A percentile compares a stretch with the other conserved stretches of the same genome.
phyloP scores from a whole-genome alignment of 2,113 vertebrate genomes.

The Protobothrops mucrosquamatus region DNA sequence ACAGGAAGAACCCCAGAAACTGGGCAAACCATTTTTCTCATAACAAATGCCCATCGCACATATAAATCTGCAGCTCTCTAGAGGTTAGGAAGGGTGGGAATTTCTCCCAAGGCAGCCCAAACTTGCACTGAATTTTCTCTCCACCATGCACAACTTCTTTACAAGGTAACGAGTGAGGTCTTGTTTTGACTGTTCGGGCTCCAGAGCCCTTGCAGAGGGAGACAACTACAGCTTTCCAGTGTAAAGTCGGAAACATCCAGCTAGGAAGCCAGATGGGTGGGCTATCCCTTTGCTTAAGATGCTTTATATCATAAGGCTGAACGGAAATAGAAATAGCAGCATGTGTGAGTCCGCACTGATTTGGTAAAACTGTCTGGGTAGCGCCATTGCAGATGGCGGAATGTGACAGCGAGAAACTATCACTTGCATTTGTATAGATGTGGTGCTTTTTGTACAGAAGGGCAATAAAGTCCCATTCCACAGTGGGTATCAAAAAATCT shows the following conservation, averaged over 20 bases:
- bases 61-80: background rate
- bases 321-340: background rate
- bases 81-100: background rate
- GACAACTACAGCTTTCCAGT: background rate
- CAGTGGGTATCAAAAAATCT: background rate
- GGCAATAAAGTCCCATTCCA: background rate
- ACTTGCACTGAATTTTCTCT: background rate
- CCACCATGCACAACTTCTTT: too few relatives aligned
- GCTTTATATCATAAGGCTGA: background rate
- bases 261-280: background rate
- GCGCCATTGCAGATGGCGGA: background rate
- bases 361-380: background rate
- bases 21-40: conserved; percentile 19
- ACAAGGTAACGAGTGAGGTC: background rate
- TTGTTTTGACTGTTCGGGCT: background rate
- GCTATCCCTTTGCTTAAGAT: background rate
- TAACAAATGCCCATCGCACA: background rate
- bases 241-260: background rate
- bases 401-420: background rate
- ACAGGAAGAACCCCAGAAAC: conserved; percentile 11
- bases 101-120: background rate
- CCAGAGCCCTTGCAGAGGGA: background rate
- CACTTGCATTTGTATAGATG: too few relatives aligned
- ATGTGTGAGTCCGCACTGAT: background rate
- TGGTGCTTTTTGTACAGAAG: background rate